Percentiles rank a stretch among this genome's conserved stretches.
Conservation (phyloP, 2,888 invertebrate genomes). For the Temnothorax rugatulus region DNA sequence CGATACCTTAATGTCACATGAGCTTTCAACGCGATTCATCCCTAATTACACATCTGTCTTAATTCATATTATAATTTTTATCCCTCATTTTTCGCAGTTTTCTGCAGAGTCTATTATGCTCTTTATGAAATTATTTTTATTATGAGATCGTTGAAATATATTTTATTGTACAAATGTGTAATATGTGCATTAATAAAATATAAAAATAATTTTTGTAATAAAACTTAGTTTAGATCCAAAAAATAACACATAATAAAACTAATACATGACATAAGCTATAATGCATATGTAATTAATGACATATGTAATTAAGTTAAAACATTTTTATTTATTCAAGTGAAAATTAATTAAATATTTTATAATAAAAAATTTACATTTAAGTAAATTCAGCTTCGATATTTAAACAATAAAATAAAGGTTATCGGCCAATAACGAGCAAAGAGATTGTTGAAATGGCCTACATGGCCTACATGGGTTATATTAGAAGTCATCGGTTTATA, state of each 20-base stretch:
- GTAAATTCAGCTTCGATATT: neutral
- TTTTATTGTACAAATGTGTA: neutral
- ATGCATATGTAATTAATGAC: neutral
- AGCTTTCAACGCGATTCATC: slow-evolving; percentile 31
- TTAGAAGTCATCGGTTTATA: too few species aligned
- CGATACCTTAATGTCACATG: slow-evolving; percentile 17
- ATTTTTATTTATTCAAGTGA: neutral
- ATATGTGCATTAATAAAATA: neutral
- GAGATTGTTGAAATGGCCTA: too few species aligned
- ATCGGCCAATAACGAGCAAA: too few species aligned
- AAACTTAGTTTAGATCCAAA: neutral
- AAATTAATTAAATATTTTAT: neutral
- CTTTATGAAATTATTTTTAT: neutral
- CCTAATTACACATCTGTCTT: slow-evolving; percentile 40
- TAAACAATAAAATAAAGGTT: too few species aligned
- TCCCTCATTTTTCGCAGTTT: neutral
- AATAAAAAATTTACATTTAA: neutral
- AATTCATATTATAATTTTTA: slow-evolving; percentile 37
- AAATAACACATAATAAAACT: neutral
- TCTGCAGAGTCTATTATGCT: neutral
- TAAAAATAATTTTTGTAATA: neutral
- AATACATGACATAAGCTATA: neutral
- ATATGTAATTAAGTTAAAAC: neutral
- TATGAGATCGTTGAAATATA: neutral
- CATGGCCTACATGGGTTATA: too few species aligned